phyloP scores from a whole-genome alignment of 2,797 vertebrate genomes.

The Lepus oiostolus region DNA sequence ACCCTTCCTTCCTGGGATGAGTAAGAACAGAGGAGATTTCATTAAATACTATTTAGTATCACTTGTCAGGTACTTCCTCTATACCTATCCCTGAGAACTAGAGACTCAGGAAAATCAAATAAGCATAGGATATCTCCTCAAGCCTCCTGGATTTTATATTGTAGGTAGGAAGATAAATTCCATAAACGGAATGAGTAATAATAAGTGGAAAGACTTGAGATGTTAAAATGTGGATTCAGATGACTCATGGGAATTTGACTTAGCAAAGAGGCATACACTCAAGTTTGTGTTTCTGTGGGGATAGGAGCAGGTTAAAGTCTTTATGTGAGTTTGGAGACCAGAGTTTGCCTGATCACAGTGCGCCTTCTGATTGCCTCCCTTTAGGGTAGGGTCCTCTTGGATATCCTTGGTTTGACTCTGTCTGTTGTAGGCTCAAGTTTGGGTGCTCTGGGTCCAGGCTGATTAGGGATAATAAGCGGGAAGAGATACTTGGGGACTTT shows the following conservation, averaged over 20 bases:
- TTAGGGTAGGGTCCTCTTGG: slow-evolving; percentile 49
- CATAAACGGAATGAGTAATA: not conserved
- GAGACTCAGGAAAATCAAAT: not conserved
- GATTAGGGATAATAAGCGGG: not conserved
- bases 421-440: not conserved
- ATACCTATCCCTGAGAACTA: not conserved
- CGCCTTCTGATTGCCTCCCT: not conserved
- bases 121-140: not conserved
- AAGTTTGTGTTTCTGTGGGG: not conserved
- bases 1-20: not conserved
- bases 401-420: not conserved
- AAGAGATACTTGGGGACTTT: not conserved
- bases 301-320: not conserved
- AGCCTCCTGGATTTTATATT: not conserved
- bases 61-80: slow-evolving; percentile 9
- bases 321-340: not conserved
- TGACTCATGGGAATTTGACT: not conserved
- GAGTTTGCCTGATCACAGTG: slow-evolving; percentile 21
- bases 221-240: not conserved
- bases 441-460: not conserved
- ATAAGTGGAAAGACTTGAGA: slow-evolving; percentile 5
- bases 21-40: not conserved
- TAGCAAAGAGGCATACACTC: not conserved
- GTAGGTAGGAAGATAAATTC: not conserved
- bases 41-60: not conserved